Base-by-base conservation (phyloP, 2,113 vertebrate genomes). In the Tamias sibiricus region DNA sequence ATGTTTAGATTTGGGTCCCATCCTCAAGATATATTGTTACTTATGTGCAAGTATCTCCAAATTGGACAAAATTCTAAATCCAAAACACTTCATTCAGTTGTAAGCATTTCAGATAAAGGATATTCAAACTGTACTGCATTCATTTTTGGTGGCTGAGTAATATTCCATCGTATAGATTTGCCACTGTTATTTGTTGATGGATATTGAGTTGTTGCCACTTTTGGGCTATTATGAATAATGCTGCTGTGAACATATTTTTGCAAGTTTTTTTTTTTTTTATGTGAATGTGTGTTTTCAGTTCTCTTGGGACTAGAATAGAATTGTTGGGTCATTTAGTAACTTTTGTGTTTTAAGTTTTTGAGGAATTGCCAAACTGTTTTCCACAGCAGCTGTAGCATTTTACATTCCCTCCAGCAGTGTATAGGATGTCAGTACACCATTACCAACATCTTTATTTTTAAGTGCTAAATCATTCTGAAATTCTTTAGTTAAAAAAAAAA, bases 141-240 rank as follows among this genome's bases (percentile, higher is more conserved):
- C 22, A 7, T 80, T 94, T 95, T 95, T 89, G 86, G 86, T 92
- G 59, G 42, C n/a, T 75, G n/a, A 88, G 52, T 87, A 87, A 69
- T 93, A 80, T 59, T 91, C 30, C 35, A 19, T 85, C 72, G 6
- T 72, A 4, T 87, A 59, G 49, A 28, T 88, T 79, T 57, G n/a
- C 40, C 59, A 57, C 24, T 71, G n/a, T 74, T 1, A 49, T 68
- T 66, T 72, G 59, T 30, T 79, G 52, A 64, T 82, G 47, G 69
- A 76, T 35, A 59, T 74, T 94, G 17, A 17, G 20, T 89, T 54
- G 3, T 88, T 95, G 52, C 49, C 26, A 35, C 69, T 54, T 82
- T 72, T 90, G 82, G 54, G 44, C 44, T 95, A 30, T 37, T 24
- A 68, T 83, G 62, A 91, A 54, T 90, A 93, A 88, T 88, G 77